Evolutionary conservation across 2,797 vertebrate genomes (phyloP).

Genomic region (Sebastes kiyomatsui): DNA sequence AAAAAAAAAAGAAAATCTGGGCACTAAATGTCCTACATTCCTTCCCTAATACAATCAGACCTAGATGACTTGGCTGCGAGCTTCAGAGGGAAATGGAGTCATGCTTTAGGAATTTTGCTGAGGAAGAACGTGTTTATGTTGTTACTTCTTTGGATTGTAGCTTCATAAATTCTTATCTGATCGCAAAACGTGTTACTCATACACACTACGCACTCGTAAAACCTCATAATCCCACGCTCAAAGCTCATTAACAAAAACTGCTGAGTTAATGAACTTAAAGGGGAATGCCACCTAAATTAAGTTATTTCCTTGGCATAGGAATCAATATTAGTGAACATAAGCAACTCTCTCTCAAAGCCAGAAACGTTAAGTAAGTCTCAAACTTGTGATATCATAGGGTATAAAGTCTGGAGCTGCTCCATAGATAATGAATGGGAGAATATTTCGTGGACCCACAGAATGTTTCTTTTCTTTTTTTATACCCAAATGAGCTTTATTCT

Average conservation of each 20-base stretch:
- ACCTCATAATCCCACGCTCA: not conserved
- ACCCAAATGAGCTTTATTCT: no score
- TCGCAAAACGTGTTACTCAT: not conserved
- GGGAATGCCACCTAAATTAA: not conserved
- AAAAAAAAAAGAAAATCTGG: not conserved
- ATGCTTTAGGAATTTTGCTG: conserved; percentile 60
- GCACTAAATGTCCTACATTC: conserved; percentile 34
- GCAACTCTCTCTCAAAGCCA: no score
- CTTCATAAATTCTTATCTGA: conserved; percentile 14
- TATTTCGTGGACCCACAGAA: no score
- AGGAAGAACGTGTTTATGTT: conserved; percentile 59
- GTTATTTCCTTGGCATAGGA: no score
- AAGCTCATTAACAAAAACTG: not conserved
- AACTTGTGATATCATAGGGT: no score
- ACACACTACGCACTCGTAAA: no score
- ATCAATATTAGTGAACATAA: no score
- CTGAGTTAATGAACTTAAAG: not conserved
- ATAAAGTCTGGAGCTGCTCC: no score
- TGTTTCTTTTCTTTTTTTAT: no score
- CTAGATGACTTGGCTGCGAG: conserved; percentile 16
- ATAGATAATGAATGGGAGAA: no score
- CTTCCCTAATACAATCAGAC: conserved; percentile 40
- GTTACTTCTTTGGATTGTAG: conserved; percentile 6
- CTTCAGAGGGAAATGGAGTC: conserved; percentile 54
- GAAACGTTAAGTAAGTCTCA: no score